Base-by-base conservation (phyloP, 2,797 vertebrate genomes). In the Octomys mimax region DNA sequence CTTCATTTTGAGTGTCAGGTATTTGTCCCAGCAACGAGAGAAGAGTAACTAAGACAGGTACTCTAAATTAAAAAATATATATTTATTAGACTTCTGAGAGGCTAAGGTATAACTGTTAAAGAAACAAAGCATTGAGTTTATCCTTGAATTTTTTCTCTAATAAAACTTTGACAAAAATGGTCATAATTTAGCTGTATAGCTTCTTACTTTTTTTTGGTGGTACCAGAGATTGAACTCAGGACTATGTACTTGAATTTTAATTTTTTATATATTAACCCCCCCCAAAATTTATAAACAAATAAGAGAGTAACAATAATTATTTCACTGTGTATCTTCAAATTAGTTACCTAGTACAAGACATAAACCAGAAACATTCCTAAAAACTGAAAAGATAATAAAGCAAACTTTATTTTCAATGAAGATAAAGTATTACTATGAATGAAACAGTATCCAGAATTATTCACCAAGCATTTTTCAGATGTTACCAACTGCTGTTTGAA, bases 121-220 rank as follows among this genome's bases (percentile, higher is more conserved):
- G 22, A 92, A 26, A 94, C 36, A 82, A 82, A 92, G 14, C 39
- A 42, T 57, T 61, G 57, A 81, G 39, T 14, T 89, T 91, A 75
- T 95, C 49, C 42, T 70, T 95, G 59, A 91, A 95, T 90, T 92
- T 93, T n/a, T 83, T 82, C 22, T 73, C 70, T 85, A 57, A 84
- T 89, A 77, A 89, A 95, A 81, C 36, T 13, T 64, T 21, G 77
- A 95, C 86, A 9, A 26, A 87, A 77, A 61, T 86, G 6, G 64
- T 39, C 0, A 0, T 77, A 54, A 91, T 80, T 92, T 28, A 57
- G 54, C 12, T 24, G 2, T 80, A 91, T 21, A 42, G 42, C 42
- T 42, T 42, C 42, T 42, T 42, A 5, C 42, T 42, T 42, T 42
- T 42, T 5, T 42, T 42, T 42, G 42, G 42, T 42, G 42, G 42